phyloP scores from a whole-genome alignment of 1,140 invertebrate genomes.

The Zaprionus taronus region DNA sequence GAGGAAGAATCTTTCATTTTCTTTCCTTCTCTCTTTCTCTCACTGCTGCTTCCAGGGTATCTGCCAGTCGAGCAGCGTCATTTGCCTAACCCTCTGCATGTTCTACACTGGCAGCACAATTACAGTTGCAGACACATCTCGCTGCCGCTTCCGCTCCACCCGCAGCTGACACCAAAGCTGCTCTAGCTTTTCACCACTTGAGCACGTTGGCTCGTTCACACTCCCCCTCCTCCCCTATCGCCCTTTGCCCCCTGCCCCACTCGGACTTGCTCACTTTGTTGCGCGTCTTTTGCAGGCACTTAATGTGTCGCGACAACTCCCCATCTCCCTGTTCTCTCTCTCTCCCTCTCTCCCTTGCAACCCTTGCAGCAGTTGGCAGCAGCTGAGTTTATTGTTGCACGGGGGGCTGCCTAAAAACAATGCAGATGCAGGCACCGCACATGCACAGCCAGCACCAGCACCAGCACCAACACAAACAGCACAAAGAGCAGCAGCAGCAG shows the following conservation, averaged over 20 bases:
- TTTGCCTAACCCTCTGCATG: neutral
- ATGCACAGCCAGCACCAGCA: slow-evolving; percentile 25
- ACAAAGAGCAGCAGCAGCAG: slow-evolving; percentile 1
- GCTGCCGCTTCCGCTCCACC: neutral
- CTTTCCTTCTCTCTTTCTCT: neutral
- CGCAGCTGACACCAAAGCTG: slow-evolving; percentile 20
- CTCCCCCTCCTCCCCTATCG: neutral
- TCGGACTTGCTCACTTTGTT: slow-evolving; percentile 58
- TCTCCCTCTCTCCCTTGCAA: neutral
- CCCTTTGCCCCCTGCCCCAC: slow-evolving; percentile 1
- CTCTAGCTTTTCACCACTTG: slow-evolving; percentile 57
- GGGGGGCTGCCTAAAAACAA: slow-evolving; percentile 60
- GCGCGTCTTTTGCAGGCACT: slow-evolving; percentile 79
- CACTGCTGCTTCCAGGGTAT: neutral
- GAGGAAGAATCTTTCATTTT: neutral
- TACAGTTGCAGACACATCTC: neutral
- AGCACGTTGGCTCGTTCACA: slow-evolving; percentile 62
- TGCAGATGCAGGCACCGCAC: slow-evolving; percentile 49
- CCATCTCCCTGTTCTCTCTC: neutral
- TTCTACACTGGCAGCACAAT: slow-evolving; percentile 7
- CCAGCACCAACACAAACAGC: slow-evolving; percentile 5
- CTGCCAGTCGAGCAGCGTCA: neutral
- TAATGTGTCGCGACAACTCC: slow-evolving; percentile 57
- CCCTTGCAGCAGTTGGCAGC: slow-evolving; percentile 12
- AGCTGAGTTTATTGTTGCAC: slow-evolving; percentile 39